Evolutionary conservation across 2,888 invertebrate genomes (phyloP).

Genomic region (Lymantria dispar): DNA sequence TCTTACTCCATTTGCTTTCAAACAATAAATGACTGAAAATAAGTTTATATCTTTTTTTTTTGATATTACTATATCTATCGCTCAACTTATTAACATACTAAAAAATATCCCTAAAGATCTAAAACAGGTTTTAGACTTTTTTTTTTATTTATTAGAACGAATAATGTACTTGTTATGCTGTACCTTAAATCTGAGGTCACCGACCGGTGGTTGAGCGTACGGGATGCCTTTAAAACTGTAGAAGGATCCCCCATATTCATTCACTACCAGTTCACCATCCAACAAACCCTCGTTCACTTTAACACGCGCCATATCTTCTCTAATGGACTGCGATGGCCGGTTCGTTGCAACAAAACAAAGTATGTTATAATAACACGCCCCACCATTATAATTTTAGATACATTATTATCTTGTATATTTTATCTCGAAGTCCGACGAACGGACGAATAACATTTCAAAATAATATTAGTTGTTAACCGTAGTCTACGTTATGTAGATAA

Average conservation of each 20-base stretch:
- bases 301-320: constrained; percentile 26
- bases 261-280: constrained; percentile 39
- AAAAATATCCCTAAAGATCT: too few relatives aligned
- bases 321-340: neutral
- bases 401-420: neutral
- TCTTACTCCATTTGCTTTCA: too few relatives aligned
- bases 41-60: too few relatives aligned
- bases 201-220: constrained; percentile 73
- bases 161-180: neutral
- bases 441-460: too few relatives aligned
- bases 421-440: neutral
- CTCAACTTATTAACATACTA: too few relatives aligned
- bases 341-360: neutral
- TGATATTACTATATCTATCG: too few relatives aligned
- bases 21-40: too few relatives aligned
- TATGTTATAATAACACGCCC: neutral
- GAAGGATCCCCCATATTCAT: constrained; percentile 36
- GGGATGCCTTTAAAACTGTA: constrained; percentile 68
- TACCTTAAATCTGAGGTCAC: constrained; percentile 74
- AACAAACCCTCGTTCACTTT: constrained; percentile 45
- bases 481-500: too few relatives aligned
- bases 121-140: too few relatives aligned
- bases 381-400: neutral
- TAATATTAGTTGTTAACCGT: too few relatives aligned
- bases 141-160: too few relatives aligned